Base-by-base conservation (phyloP, 2,888 invertebrate genomes). In the Drosophila trichaetosa region DNA sequence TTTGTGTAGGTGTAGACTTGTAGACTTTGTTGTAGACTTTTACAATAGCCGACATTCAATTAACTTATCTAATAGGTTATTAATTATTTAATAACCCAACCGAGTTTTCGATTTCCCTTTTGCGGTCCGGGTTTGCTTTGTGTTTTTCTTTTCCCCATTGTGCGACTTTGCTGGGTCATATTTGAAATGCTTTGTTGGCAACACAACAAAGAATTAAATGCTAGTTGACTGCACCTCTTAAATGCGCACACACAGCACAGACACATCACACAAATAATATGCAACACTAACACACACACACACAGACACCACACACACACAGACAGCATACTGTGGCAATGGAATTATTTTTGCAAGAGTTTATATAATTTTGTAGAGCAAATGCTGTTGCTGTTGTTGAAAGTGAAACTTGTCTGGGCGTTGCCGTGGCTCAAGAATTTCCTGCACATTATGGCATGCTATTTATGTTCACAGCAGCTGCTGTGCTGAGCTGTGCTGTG, bases 391-490 rank as follows among this genome's bases (percentile, higher is more conserved):
- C n/a, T 56, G 27, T 29, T 38, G 13, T 48, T 69, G 61, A 80
- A 80, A 80, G 79, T 72, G 61, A 90, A 88, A 90, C 90, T 88
- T 77, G 85, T 73, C 76, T 82, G 79, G 79, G 64, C 84, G 89
- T 85, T 86, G 90, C 59, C 87, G 80, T 79, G 73, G 70, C 78
- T 88, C 70, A 86, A 88, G 85, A 85, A 85, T 85, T 85, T 90
- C 89, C 90, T 77, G 62, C 62, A 83, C 69, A 70, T 60, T 64
- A 64, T 76, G 67, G 64, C 58, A 34, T 52, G 42, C 27, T 51
- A 63, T 69, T 65, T 48, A 27, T 67, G 46, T 34, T 40, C 42
- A 59, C 54, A 49, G 80, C 66, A 61, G 53, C 75, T 49, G 79
- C 54, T 64, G 61, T 48, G 33, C 33, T 46, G 21, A 2, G 24